Evolutionary conservation across 2,888 invertebrate species (phyloP).

Genomic region (Andrena bicolor): DNA sequence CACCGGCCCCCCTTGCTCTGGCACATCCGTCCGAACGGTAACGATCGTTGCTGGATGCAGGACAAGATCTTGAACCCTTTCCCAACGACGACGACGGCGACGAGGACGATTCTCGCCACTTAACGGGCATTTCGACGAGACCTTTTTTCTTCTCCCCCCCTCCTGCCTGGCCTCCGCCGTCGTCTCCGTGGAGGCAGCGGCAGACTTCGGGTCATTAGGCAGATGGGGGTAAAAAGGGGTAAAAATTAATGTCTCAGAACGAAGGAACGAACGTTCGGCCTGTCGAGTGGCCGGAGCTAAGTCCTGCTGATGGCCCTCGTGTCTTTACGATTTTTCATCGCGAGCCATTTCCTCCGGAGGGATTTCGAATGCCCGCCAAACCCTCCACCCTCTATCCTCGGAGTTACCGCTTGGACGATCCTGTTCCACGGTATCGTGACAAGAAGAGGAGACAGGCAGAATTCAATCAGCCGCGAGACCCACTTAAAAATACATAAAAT

Average conservation of each 20-base stretch:
- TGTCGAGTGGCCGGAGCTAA: constrained; percentile 71
- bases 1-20: constrained; percentile 48
- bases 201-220: constrained; percentile 83
- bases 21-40: constrained; percentile 72
- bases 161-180: constrained; percentile 38
- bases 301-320: constrained; percentile 71
- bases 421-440: background rate
- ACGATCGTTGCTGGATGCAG: constrained; percentile 72
- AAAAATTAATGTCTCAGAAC: constrained; percentile 85
- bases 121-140: constrained; percentile 77
- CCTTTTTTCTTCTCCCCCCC: constrained; percentile 63
- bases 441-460: background rate
- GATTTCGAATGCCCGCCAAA: constrained; percentile 24
- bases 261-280: constrained; percentile 78
- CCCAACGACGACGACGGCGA: constrained; percentile 27
- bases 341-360: constrained; percentile 77
- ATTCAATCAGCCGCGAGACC: background rate
- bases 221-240: constrained; percentile 78
- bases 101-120: constrained; percentile 76
- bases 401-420: constrained; percentile 7
- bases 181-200: constrained; percentile 53
- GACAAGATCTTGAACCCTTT: constrained; percentile 70
- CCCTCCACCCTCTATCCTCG: background rate
- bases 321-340: constrained; percentile 83
- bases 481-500: constrained; percentile 21